Percentiles rank a stretch among this genome's conserved stretches.
Conservation (phyloP, 2,113 vertebrate genomes). For the Hippocampus barbouri region DNA sequence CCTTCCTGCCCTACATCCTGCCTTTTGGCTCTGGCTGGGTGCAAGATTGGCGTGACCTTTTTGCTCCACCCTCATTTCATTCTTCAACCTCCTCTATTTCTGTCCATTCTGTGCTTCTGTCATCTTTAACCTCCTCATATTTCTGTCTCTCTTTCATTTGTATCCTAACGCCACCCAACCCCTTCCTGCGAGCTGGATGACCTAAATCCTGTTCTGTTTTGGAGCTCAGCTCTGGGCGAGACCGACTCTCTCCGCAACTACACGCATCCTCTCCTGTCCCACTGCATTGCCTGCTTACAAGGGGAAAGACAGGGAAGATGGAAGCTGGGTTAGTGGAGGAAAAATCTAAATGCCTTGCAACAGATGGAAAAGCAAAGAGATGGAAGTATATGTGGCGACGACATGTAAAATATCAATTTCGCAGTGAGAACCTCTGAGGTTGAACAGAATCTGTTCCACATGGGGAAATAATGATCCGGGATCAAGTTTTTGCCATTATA, state of each 20-base stretch:
- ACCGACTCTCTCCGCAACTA: slow-evolving; percentile 46
- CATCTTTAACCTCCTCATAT: slow-evolving; percentile 43
- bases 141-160: slow-evolving; percentile 50
- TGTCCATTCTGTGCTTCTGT: slow-evolving; percentile 22
- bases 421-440: neutral
- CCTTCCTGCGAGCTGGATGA: slow-evolving; percentile 62
- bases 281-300: slow-evolving; percentile 42
- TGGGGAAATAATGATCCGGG: neutral
- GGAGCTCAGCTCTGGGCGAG: slow-evolving; percentile 55
- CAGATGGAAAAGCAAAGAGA: slow-evolving; percentile 2
- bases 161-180: slow-evolving; percentile 40
- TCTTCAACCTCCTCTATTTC: slow-evolving; percentile 27
- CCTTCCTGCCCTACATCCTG: slow-evolving; percentile 23
- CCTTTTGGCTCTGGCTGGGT: slow-evolving; percentile 4
- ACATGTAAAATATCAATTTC: neutral
- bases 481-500: neutral
- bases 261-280: slow-evolving; percentile 54
- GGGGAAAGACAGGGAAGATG: slow-evolving; percentile 27
- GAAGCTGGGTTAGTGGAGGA: slow-evolving; percentile 15
- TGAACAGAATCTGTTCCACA: neutral
- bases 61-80: slow-evolving; percentile 12
- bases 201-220: slow-evolving; percentile 67
- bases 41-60: slow-evolving; percentile 17
- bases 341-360: slow-evolving; percentile 8
- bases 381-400: neutral